Percentiles rank a stretch among this genome's conserved stretches.
phyloP scores from a whole-genome alignment of 2,888 invertebrate genomes.

The Nysson spinosus region DNA sequence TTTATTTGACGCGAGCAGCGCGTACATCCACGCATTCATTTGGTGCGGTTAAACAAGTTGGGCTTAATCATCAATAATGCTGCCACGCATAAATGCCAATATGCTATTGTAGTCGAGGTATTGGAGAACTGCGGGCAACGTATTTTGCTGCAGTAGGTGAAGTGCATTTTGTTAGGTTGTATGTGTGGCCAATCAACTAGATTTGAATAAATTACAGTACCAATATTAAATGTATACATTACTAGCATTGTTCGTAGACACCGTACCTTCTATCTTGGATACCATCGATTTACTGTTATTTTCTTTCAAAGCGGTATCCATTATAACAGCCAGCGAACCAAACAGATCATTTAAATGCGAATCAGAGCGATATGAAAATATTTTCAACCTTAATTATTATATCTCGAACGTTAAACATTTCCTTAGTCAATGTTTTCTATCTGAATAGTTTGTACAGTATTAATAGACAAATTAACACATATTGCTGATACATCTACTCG shows the following conservation, averaged over 20 bases:
- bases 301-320: not conserved
- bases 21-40: conserved; percentile 12
- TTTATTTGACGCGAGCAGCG: not conserved
- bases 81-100: conserved; percentile 3
- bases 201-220: conserved; percentile 21
- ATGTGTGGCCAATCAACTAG: conserved; percentile 2
- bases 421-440: too few species aligned
- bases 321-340: too few species aligned
- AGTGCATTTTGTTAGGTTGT: conserved; percentile 19
- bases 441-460: too few species aligned
- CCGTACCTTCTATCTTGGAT: not conserved
- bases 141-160: conserved; percentile 1
- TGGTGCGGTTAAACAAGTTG: not conserved
- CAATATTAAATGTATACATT: conserved; percentile 8
- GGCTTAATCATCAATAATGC: conserved; percentile 18
- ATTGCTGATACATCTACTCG: too few species aligned
- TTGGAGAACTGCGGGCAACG: conserved; percentile 11
- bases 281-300: not conserved
- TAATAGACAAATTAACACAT: too few species aligned
- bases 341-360: too few species aligned
- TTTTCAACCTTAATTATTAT: too few species aligned
- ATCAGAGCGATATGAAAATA: too few species aligned
- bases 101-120: conserved; percentile 6
- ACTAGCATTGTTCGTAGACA: conserved; percentile 2
- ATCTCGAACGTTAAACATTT: too few species aligned